Percentiles rank a stretch among this genome's conserved stretches.
Evolutionary conservation across 2,113 vertebrate genomes (phyloP).

Genomic region (Entomyzon cyanotis): DNA sequence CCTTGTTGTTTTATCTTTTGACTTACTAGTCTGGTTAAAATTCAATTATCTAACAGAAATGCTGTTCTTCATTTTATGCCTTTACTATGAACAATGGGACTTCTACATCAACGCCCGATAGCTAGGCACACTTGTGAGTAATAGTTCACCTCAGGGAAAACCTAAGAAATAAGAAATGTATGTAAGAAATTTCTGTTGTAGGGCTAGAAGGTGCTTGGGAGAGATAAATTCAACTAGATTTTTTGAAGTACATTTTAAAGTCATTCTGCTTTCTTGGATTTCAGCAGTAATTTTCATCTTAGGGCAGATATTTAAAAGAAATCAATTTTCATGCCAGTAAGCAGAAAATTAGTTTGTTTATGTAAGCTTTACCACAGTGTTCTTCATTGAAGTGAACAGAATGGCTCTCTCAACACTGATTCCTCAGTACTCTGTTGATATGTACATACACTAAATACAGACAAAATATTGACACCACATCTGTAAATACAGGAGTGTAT

Average conservation of each 20-base stretch:
- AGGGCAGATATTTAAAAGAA: not conserved
- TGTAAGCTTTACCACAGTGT: not conserved
- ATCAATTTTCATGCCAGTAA: not conserved
- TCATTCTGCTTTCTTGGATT: not conserved
- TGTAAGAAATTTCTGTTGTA: not conserved
- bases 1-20: not conserved
- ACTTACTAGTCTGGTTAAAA: conserved; percentile 7
- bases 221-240: not conserved
- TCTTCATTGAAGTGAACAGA: not conserved
- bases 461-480: not conserved
- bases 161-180: not conserved
- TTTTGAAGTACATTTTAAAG: not conserved
- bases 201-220: not conserved
- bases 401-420: not conserved
- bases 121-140: not conserved
- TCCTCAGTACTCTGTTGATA: not conserved
- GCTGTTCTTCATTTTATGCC: not conserved
- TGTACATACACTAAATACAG: not conserved
- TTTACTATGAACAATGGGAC: not conserved
- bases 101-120: not conserved
- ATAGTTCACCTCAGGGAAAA: not conserved
- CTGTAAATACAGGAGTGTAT: not conserved
- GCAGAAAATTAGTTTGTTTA: not conserved
- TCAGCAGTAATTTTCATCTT: not conserved
- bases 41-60: not conserved